Percentiles rank a stretch among this genome's conserved stretches.
These are phyloP conservation scores for Alviniconcha marisindica DNA, from an alignment of 1,140 invertebrate species.

Conservation along the genomic window DNA sequence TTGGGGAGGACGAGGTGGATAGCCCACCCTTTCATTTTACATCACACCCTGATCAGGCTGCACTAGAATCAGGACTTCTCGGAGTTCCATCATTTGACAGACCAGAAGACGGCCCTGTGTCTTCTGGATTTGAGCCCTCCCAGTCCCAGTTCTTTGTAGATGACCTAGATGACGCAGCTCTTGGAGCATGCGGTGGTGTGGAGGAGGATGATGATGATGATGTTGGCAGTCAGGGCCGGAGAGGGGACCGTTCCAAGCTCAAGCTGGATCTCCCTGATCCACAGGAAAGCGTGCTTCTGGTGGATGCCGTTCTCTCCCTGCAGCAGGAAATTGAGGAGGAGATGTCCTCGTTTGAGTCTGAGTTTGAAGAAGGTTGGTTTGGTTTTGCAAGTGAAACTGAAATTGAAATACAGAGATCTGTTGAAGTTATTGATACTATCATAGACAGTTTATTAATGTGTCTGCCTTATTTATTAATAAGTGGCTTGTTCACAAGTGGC, in stretches of 20 bases:
- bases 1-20: neutral
- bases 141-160: neutral
- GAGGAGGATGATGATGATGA: neutral
- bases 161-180: neutral
- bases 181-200: neutral
- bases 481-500: no score
- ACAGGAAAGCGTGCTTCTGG: constrained; percentile 20
- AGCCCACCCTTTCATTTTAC: neutral
- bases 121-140: neutral
- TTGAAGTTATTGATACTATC: no score
- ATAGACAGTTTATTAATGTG: no score
- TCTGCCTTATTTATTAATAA: no score
- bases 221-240: neutral
- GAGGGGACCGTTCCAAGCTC: constrained; percentile 50
- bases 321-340: constrained; percentile 57
- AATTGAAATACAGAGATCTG: no score
- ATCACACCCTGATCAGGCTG: neutral
- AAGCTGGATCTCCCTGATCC: constrained; percentile 43
- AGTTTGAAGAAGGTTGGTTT: constrained; percentile 58
- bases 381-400: no score
- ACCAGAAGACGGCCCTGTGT: neutral
- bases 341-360: constrained; percentile 58
- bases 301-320: constrained; percentile 44
- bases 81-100: neutral
- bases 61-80: neutral